Conservation (phyloP, 64 coral and sea anemone species). For the Montipora capricornis region DNA sequence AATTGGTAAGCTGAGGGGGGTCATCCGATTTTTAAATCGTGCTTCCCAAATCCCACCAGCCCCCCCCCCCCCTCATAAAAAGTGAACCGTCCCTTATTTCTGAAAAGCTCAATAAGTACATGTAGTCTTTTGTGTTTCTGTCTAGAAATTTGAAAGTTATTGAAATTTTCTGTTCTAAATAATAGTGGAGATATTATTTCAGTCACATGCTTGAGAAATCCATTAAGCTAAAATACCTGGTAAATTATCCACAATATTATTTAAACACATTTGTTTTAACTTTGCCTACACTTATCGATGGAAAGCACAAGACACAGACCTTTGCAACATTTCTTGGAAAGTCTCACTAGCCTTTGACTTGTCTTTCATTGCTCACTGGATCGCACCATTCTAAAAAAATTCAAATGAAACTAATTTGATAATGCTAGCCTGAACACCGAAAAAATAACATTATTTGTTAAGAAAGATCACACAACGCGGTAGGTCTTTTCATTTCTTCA, state of each 20-base stretch:
- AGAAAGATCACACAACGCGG: no score
- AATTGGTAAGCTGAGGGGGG: no score
- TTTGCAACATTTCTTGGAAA: conserved; percentile 1
- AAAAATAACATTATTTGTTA: no score
- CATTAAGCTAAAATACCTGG: neutral
- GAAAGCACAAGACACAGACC: neutral
- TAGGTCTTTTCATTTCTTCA: no score
- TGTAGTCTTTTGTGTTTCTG: no score
- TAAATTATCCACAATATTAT: neutral
- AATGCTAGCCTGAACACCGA: neutral
- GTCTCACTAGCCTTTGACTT: neutral
- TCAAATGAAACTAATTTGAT: neutral
- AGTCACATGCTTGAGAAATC: neutral
- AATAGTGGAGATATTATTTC: neutral
- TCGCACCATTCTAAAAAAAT: neutral
- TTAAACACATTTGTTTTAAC: neutral
- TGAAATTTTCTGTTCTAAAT: neutral
- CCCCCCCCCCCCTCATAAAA: no score
- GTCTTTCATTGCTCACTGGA: neutral
- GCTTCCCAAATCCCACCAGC: no score
- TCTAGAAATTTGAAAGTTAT: neutral
- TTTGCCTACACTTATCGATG: neutral
- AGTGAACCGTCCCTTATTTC: no score
- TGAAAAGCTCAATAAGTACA: no score
- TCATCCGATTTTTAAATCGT: no score